Evolutionary conservation across 2,888 invertebrate species (phyloP).

Genomic region (Macropis europaea): DNA sequence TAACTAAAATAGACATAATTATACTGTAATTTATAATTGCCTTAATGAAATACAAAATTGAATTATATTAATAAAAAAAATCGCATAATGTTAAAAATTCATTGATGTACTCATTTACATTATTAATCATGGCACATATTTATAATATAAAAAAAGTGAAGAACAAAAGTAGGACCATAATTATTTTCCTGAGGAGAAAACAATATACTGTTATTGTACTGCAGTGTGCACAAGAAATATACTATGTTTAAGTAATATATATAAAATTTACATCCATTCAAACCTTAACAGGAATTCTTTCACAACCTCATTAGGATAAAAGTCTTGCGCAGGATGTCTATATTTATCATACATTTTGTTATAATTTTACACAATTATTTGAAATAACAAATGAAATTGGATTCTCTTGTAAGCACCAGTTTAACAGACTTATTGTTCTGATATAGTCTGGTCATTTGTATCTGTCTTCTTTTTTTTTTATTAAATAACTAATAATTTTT

Average conservation of each 20-base stretch:
- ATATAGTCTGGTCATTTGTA: conserved; percentile 18
- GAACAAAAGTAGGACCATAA: conserved; percentile 9
- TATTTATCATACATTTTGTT: conserved; percentile 22
- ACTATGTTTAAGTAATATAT: conserved; percentile 40
- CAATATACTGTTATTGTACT: conserved; percentile 26
- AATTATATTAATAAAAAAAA: conserved; percentile 4
- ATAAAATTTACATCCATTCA: conserved; percentile 53
- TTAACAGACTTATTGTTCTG: conserved; percentile 16
- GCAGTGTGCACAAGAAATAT: conserved; percentile 37
- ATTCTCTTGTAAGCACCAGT: conserved; percentile 49
- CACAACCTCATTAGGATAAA: conserved; percentile 56
- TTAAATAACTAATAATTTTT: conserved; percentile 20
- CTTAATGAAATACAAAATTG: not conserved
- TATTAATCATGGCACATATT: conserved; percentile 47
- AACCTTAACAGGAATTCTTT: conserved; percentile 40
- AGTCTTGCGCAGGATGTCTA: conserved; percentile 24
- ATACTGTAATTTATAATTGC: not conserved
- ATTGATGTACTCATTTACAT: conserved; percentile 15
- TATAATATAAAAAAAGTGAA: conserved; percentile 15
- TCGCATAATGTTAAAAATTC: conserved; percentile 14
- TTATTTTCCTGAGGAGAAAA: conserved; percentile 20
- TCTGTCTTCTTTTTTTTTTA: conserved; percentile 7
- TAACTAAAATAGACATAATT: not conserved
- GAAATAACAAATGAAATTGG: conserved; percentile 31
- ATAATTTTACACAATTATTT: conserved; percentile 10